Evolutionary conservation across 2,888 invertebrate genomes (phyloP).

Genomic region (Poecilobothrus nobilitatus): DNA sequence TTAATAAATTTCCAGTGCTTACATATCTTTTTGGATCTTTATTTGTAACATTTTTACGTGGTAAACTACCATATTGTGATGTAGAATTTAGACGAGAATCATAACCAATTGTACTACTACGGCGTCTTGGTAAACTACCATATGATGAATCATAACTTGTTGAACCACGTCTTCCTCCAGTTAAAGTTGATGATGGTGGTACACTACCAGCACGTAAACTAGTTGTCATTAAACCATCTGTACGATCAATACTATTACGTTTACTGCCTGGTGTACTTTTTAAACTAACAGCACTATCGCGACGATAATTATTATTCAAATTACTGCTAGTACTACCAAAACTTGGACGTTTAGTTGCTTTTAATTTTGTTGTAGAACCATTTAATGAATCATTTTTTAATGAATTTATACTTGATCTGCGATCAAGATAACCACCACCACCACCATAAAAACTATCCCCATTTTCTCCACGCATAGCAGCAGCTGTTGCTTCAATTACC

Average conservation of each 20-base stretch:
- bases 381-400: not conserved
- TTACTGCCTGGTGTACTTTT: conserved; percentile 7
- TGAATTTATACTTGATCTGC: conserved; percentile 5
- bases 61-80: not conserved
- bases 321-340: conserved; percentile 5
- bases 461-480: not conserved
- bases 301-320: not conserved
- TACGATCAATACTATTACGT: conserved; percentile 7
- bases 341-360: conserved; percentile 6
- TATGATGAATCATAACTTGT: not conserved
- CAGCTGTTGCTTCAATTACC: conserved; percentile 10
- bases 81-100: no score
- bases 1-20: not conserved
- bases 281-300: conserved; percentile 7
- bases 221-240: not conserved
- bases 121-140: not conserved
- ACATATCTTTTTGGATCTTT: not conserved
- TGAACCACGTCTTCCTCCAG: not conserved
- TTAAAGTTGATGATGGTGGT: not conserved
- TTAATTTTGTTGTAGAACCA: not conserved
- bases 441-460: not conserved
- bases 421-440: no score
- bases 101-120: not conserved
- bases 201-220: not conserved
- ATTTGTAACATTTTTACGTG: not conserved